These are phyloP conservation scores for Ailurus styani DNA, from an alignment of 2,113 vertebrate genomes.

Conservation along the genomic window DNA sequence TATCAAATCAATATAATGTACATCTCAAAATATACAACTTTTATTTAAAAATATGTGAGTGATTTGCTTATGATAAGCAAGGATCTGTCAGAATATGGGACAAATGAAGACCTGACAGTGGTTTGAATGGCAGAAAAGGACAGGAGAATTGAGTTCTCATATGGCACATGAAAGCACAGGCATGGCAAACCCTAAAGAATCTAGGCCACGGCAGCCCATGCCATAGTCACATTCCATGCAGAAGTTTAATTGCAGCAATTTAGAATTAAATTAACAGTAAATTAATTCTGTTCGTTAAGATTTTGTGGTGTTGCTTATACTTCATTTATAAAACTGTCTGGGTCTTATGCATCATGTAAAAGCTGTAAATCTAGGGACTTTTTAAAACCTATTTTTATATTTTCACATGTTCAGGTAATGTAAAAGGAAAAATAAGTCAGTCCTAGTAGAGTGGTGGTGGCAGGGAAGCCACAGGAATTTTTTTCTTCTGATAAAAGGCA, in stretches of 20 bases:
- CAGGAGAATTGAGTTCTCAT: neutral
- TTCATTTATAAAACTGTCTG: neutral
- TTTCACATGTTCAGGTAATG: neutral
- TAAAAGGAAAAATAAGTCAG: neutral
- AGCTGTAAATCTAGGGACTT: neutral
- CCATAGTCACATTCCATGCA: neutral
- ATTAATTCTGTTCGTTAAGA: neutral
- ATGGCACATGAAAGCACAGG: fast-evolving
- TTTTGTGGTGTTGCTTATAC: neutral
- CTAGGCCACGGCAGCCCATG: fast-evolving
- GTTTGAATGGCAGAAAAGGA: neutral
- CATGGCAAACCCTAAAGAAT: too few species aligned
- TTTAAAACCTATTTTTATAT: neutral
- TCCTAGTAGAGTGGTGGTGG: neutral
- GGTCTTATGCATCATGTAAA: neutral
- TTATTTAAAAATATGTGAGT: neutral
- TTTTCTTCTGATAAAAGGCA: neutral
- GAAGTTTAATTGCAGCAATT: neutral
- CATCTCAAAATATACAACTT: neutral
- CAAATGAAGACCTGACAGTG: neutral
- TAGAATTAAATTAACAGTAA: neutral
- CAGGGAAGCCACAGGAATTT: neutral
- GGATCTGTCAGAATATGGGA: neutral
- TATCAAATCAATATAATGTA: neutral
- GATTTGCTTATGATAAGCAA: neutral